Evolutionary conservation across 2,888 invertebrate genomes (phyloP), one percentile per base, ranked within the genome.

Genomic region (Aporophyla nigra): DNA sequence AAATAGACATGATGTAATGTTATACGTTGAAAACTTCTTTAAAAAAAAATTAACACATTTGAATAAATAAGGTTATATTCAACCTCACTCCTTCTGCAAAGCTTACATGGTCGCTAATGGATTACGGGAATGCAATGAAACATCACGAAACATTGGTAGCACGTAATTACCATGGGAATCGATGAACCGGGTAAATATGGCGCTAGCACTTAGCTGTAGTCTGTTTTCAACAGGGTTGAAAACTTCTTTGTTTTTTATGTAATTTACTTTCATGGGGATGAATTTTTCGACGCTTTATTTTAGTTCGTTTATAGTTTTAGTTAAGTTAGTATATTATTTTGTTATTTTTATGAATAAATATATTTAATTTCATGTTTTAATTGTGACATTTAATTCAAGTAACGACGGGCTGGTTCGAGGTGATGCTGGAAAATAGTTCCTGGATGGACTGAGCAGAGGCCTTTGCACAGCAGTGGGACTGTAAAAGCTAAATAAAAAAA

Each of bases 151-250:
- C 70, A 68, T 61, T 56, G 51, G 49, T 27, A 24, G 74, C 82
- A 86, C 81, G 78, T 70, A 74, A 86, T 80, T 63, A 58, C 70
- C 86, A 62, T 53, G 76, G 78, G 82, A 84, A 69, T 79, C 61
- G 67, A 74, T 75, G 78, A 71, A 62, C 70, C 24, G 19, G 51
- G 73, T 77, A 80, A 76, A 87, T 71, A 74, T 43, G 65, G 16
- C 5, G 46, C 46, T 80, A 72, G 59, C 72, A 27, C 40, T 56
- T 16, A 19, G 33, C 71, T 21, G 66, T 14, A 33, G 27, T 61
- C 21, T 51, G 24, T 46, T 53, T 58, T 9, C 9, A 16, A n/a
- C 43, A 61, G 54, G 59, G 70, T 21, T 69, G 53, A 19, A 16
- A 24, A 46, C 16, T 21, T 5, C 19, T 62, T 53, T n/a, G 68